These are phyloP conservation scores for Chydorus sphaericus DNA, from an alignment of 2,888 invertebrate genomes.

Conservation along the genomic window DNA sequence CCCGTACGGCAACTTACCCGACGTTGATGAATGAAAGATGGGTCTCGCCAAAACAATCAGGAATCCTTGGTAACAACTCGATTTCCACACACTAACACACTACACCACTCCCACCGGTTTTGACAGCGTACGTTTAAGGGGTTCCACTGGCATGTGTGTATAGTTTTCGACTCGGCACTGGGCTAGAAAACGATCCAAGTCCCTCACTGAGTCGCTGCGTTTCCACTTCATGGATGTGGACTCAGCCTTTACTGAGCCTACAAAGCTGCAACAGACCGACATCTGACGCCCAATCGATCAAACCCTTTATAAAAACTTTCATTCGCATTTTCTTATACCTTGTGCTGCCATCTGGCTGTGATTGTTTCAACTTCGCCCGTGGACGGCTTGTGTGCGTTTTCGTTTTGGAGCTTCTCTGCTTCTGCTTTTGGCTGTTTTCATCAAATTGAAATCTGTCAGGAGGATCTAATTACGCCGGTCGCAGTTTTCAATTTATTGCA, in stretches of 20 bases:
- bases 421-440: too few relatives aligned
- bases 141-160: background rate
- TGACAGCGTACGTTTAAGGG: background rate
- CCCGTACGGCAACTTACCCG: too few relatives aligned
- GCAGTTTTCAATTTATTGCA: background rate
- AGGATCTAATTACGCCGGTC: too few relatives aligned
- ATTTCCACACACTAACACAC: background rate
- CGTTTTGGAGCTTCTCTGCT: background rate
- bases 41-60: background rate
- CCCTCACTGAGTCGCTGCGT: background rate
- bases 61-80: too few relatives aligned
- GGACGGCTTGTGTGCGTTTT: background rate
- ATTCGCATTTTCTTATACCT: too few relatives aligned
- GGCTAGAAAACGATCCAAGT: background rate
- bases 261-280: too few relatives aligned
- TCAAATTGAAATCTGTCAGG: too few relatives aligned
- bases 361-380: background rate
- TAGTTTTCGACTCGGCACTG: background rate
- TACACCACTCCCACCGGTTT: slow-evolving; percentile 2
- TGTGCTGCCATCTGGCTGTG: too few relatives aligned
- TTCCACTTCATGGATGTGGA: background rate
- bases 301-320: too few relatives aligned
- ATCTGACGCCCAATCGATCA: background rate
- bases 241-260: background rate
- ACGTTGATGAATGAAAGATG: background rate